Evolutionary conservation across 2,797 vertebrate species (phyloP).

Genomic region (Malacoraja senta): DNA sequence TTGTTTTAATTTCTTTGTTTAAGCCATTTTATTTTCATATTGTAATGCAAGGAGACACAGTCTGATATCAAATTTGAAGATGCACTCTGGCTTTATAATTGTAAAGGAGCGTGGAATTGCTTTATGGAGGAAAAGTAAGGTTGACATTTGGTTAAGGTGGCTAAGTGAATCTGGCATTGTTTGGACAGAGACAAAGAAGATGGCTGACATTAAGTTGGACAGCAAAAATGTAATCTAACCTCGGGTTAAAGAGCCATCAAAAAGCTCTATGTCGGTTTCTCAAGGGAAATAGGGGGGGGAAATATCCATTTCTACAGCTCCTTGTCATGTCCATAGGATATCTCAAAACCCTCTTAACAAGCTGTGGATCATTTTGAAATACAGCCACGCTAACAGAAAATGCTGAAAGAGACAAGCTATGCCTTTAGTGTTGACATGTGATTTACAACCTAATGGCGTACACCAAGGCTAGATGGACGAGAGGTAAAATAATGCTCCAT

Average conservation of each 20-base stretch:
- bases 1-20: not conserved
- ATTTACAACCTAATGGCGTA: not conserved
- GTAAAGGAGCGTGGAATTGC: not conserved
- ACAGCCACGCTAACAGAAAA: not conserved
- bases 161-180: conserved; percentile 20
- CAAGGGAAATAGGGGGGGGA: not conserved
- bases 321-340: not conserved
- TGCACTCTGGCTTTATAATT: not conserved
- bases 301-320: not conserved
- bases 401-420: not conserved
- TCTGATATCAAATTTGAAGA: not conserved
- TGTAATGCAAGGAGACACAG: not conserved
- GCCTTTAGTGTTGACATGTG: not conserved
- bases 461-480: not conserved
- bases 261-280: not conserved
- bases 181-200: not conserved
- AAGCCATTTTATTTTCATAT: not conserved
- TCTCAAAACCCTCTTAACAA: not conserved
- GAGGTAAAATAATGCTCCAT: not conserved
- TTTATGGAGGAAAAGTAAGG: not conserved
- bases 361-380: not conserved
- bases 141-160: not conserved
- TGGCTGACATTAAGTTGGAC: not conserved
- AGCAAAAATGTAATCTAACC: conserved; percentile 8
- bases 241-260: not conserved